These are phyloP conservation scores for Polyergus mexicanus DNA, from an alignment of 1,140 invertebrate genomes.

Conservation along the genomic window DNA sequence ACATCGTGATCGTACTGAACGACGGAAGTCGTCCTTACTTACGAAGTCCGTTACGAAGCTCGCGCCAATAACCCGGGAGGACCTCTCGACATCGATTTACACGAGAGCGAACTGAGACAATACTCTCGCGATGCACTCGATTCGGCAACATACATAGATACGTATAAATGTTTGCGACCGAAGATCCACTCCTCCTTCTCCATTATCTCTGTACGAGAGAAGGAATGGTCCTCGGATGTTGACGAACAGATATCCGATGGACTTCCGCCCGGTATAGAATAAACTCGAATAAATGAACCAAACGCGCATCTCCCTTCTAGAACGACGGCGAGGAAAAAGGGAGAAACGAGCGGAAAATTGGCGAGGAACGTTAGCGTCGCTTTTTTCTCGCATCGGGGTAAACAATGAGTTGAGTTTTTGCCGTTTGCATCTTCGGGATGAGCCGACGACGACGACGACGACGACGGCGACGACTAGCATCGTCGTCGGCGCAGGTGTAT, in stretches of 20 bases:
- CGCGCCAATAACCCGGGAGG: constrained; percentile 35
- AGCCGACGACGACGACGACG: constrained; percentile 4
- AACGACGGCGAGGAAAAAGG: background rate
- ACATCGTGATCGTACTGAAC: constrained; percentile 61
- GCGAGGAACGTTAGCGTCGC: constrained; percentile 44
- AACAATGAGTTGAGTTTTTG: constrained; percentile 54
- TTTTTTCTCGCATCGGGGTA: constrained; percentile 14
- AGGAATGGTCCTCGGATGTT: background rate
- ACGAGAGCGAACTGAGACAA: constrained; percentile 43
- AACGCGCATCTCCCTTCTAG: background rate
- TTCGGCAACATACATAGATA: background rate
- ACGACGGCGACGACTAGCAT: constrained; percentile 45
- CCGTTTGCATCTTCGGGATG: constrained; percentile 44
- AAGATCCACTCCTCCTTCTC: constrained; percentile 23
- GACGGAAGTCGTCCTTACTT: constrained; percentile 53
- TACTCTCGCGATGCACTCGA: constrained; percentile 35
- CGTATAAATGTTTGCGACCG: constrained; percentile 30
- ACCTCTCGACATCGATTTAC: constrained; percentile 56
- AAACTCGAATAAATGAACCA: background rate
- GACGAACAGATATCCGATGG: constrained; percentile 3
- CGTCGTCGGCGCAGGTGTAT: constrained; percentile 57
- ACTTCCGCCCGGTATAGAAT: background rate
- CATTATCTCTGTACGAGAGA: background rate
- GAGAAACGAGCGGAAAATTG: constrained; percentile 54
- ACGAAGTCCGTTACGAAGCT: constrained; percentile 45